Evolutionary conservation across 2,888 invertebrate genomes (phyloP).

Genomic region (Melinaea marsaeus): DNA sequence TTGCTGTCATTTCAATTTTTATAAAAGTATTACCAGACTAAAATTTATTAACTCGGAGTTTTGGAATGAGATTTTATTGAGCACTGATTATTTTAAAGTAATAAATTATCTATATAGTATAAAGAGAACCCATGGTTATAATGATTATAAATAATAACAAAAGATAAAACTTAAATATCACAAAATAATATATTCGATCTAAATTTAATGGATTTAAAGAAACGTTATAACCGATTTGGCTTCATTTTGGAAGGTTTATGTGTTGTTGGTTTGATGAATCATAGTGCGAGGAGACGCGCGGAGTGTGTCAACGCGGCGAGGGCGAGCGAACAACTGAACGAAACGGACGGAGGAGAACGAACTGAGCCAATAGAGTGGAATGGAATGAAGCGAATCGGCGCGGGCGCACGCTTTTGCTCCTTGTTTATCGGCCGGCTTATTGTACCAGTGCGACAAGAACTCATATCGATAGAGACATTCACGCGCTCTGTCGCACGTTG

Average conservation of each 20-base stretch:
- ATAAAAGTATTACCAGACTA: constrained; percentile 46
- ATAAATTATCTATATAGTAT: constrained; percentile 61
- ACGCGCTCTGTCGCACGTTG: constrained; percentile 37
- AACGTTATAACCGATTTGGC: constrained; percentile 77
- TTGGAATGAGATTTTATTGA: constrained; percentile 78
- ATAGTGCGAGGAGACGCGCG: constrained; percentile 65
- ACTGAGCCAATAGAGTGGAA: constrained; percentile 60
- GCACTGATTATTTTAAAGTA: constrained; percentile 64
- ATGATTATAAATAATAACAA: constrained; percentile 67
- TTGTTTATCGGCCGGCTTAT: constrained; percentile 64
- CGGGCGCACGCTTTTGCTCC: constrained; percentile 75
- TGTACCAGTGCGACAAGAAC: constrained; percentile 47
- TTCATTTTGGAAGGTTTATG: constrained; percentile 77
- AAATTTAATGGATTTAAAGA: constrained; percentile 67
- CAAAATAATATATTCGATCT: constrained; percentile 74
- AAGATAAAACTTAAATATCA: constrained; percentile 75
- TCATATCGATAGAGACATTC: constrained; percentile 62
- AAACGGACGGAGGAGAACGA: constrained; percentile 54
- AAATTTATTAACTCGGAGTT: constrained; percentile 57
- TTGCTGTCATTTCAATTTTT: constrained; percentile 70
- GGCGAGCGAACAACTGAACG: constrained; percentile 70
- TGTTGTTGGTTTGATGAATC: constrained; percentile 74
- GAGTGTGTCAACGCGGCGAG: constrained; percentile 64
- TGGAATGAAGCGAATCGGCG: constrained; percentile 71
- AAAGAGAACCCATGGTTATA: constrained; percentile 66